Percentiles rank a stretch among this genome's conserved stretches.
These are phyloP conservation scores for Callochromis pleurospilus DNA, from an alignment of 2,113 vertebrate genomes.

Conservation along the genomic window DNA sequence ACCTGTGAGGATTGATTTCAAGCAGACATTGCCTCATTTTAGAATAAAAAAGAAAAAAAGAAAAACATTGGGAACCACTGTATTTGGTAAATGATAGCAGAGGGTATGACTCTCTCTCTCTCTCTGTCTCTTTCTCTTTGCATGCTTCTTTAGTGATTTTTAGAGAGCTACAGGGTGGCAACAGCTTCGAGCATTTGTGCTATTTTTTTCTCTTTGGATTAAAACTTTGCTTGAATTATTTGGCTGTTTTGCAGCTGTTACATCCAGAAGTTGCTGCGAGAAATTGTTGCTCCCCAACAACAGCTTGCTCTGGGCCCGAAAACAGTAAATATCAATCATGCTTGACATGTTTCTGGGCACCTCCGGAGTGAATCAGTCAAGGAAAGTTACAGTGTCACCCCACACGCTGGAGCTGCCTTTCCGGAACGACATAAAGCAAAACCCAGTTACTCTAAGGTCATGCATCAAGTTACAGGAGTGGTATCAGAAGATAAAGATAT, in stretches of 20 bases:
- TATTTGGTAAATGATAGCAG: not conserved
- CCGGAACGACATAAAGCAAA: not conserved
- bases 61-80: not conserved
- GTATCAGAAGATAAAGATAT: not conserved
- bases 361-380: conserved; percentile 1
- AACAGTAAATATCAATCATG: conserved; percentile 29
- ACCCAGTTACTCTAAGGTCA: not conserved
- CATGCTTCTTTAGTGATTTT: not conserved
- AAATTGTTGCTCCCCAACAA: not conserved
- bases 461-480: not conserved
- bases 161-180: not conserved
- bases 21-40: not conserved
- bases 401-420: not conserved
- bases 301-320: not conserved
- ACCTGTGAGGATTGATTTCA: not conserved
- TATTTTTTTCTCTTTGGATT: not conserved
- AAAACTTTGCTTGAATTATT: not conserved
- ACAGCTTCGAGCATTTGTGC: not conserved
- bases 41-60: not conserved
- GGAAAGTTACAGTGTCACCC: not conserved
- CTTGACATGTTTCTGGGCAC: not conserved
- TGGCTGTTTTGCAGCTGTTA: not conserved
- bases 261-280: not conserved
- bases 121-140: not conserved
- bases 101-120: not conserved